Evolutionary conservation across 1,140 invertebrate species (phyloP).

Genomic region (Agrypnia vestita): DNA sequence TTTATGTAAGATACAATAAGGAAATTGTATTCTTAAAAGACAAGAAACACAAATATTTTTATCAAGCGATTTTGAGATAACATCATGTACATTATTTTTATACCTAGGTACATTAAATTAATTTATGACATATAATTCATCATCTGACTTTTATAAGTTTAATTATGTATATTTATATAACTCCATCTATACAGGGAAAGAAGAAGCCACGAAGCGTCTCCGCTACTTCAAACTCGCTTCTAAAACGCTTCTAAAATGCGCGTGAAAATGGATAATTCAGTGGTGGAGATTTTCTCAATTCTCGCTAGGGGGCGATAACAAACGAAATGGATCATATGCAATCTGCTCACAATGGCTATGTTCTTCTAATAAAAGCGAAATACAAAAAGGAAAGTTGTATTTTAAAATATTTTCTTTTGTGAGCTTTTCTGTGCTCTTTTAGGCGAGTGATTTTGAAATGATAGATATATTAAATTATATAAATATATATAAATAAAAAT

Average conservation of each 20-base stretch:
- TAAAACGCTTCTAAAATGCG: background rate
- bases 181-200: constrained; percentile 3
- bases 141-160: no score
- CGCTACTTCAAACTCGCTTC: background rate
- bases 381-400: constrained; percentile 15
- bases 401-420: constrained; percentile 37
- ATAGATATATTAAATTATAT: no score
- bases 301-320: background rate
- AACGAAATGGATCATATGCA: constrained; percentile 41
- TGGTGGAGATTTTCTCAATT: constrained; percentile 21
- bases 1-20: no score
- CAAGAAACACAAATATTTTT: no score
- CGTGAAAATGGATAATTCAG: constrained; percentile 41
- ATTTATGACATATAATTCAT: no score
- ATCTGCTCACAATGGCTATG: constrained; percentile 31
- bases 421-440: background rate
- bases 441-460: constrained; percentile 30
- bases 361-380: constrained; percentile 20
- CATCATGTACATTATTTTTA: no score
- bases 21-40: no score
- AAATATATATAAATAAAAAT: no score
- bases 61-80: no score
- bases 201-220: constrained; percentile 20
- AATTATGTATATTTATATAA: no score
- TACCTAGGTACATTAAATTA: no score